Conservation (phyloP, 1,140 invertebrate genomes). For the Charaxes varanes region DNA sequence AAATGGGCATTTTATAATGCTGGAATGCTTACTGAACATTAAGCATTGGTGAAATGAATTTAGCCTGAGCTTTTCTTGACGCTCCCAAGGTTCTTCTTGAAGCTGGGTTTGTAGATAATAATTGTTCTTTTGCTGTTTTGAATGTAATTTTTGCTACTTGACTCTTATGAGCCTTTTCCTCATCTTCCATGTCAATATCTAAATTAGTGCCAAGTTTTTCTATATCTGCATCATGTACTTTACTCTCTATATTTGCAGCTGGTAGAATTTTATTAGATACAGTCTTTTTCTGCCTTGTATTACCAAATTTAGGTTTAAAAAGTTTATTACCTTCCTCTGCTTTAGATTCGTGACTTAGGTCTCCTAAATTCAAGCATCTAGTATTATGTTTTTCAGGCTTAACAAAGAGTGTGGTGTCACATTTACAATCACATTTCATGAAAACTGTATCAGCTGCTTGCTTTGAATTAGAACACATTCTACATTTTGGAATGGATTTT, state of each 20-base stretch:
- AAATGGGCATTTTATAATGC: neutral
- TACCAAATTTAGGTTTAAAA: slow-evolving; percentile 36
- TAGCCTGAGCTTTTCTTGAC: slow-evolving; percentile 57
- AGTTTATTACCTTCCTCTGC: slow-evolving; percentile 24
- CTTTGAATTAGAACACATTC: slow-evolving; percentile 25
- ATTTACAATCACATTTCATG: slow-evolving; percentile 35
- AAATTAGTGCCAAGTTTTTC: slow-evolving; percentile 3
- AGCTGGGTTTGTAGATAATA: slow-evolving; percentile 53
- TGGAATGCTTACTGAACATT: slow-evolving; percentile 44
- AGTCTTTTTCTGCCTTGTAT: slow-evolving; percentile 5
- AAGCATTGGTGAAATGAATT: slow-evolving; percentile 64
- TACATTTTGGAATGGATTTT: slow-evolving; percentile 30
- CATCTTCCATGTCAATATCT: slow-evolving; percentile 32
- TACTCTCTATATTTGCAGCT: neutral
- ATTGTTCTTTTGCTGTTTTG: slow-evolving; percentile 55
- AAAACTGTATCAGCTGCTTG: slow-evolving; percentile 16
- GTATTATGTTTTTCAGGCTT: neutral
- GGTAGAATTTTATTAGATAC: neutral
- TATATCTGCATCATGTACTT: slow-evolving; percentile 5
- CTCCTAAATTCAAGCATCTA: slow-evolving; percentile 22
- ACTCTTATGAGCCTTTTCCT: slow-evolving; percentile 50
- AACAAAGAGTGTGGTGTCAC: no score
- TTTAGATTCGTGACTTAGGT: slow-evolving; percentile 28
- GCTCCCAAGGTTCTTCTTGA: slow-evolving; percentile 51
- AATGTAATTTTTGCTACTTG: slow-evolving; percentile 60